Evolutionary conservation across 2,888 invertebrate genomes (phyloP), one percentile per base, ranked within the genome.

Genomic region (Lasioglossum marginatum): DNA sequence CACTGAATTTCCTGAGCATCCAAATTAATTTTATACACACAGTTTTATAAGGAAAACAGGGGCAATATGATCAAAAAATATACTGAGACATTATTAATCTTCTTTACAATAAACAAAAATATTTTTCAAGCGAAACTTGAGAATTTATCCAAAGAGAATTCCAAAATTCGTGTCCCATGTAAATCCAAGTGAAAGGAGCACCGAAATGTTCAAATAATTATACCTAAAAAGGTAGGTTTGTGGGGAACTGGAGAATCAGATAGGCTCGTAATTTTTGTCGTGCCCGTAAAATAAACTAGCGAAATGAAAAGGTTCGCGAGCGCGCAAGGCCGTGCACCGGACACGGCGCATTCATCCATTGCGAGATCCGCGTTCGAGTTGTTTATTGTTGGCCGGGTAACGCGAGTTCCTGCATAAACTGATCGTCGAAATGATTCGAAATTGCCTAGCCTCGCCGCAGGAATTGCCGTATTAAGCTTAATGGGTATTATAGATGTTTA

Each of bases 261-360:
- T 23, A 52, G 52, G 23, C 23, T 23, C 8, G 52, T 52, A 8
- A 60, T 12, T 60, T 27, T 60, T 14, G 60, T 60, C 14, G 12
- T 27, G 63, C 31, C 31, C 31, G 77, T 12, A 81, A 79, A 90
- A 89, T 87, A 52, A 52, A 52, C 88, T 83, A 82, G 87, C 77
- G 91, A 89, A 89, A 84, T 83, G 73, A 85, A 68, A 68, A 79
- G 80, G 79, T 86, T 86, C 80, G 87, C 85, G 88, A 89, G 88
- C 87, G 89, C 82, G 87, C 93, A 93, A 93, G 93, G 93, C 92
- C 93, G 34, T 52, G 45, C 72, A 93, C 93, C 92, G 92, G 92
- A 92, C 91, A 91, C 89, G 88, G 81, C 60, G 91, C 91, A 86
- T 90, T 90, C 92, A 92, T 91, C 88, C 90, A 89, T 66, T 87